These are phyloP conservation scores for Moxostoma hubbsi DNA, from an alignment of 2,797 vertebrate species.

Conservation along the genomic window DNA sequence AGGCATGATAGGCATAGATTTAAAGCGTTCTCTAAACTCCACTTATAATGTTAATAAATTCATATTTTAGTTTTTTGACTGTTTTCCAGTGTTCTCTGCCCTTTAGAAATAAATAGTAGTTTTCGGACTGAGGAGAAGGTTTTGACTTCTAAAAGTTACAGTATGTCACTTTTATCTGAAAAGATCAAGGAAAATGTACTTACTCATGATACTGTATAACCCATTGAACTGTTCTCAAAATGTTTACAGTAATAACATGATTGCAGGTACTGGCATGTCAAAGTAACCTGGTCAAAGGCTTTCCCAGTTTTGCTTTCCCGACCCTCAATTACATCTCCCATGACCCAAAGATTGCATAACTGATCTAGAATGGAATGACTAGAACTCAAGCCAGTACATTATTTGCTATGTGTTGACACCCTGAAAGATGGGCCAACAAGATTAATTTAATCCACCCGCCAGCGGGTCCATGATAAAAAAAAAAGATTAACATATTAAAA, in stretches of 20 bases:
- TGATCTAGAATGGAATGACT: slow-evolving; percentile 14
- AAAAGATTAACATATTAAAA: not conserved
- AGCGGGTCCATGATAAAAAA: not conserved
- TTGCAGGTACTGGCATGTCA: not conserved
- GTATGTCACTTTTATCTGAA: too few relatives aligned
- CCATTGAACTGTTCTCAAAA: not conserved
- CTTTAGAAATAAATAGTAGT: too few relatives aligned
- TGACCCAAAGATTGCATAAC: slow-evolving; percentile 34
- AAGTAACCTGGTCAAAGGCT: not conserved
- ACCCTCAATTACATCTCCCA: slow-evolving; percentile 25
- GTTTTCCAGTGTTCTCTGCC: too few relatives aligned
- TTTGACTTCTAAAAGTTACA: too few relatives aligned
- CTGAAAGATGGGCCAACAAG: not conserved
- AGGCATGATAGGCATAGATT: too few relatives aligned
- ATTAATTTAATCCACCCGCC: too few relatives aligned
- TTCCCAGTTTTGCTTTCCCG: slow-evolving; percentile 23
- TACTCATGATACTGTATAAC: too few relatives aligned
- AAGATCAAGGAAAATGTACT: too few relatives aligned
- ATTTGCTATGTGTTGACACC: slow-evolving; percentile 7
- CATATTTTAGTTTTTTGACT: too few relatives aligned
- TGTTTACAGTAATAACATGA: not conserved
- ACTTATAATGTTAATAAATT: too few relatives aligned
- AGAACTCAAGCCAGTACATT: not conserved
- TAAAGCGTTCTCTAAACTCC: too few relatives aligned
- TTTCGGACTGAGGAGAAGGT: too few relatives aligned